Evolutionary conservation across 2,888 invertebrate genomes (phyloP), one percentile per base, ranked within the genome.

Genomic region (Saturnia pavonia): DNA sequence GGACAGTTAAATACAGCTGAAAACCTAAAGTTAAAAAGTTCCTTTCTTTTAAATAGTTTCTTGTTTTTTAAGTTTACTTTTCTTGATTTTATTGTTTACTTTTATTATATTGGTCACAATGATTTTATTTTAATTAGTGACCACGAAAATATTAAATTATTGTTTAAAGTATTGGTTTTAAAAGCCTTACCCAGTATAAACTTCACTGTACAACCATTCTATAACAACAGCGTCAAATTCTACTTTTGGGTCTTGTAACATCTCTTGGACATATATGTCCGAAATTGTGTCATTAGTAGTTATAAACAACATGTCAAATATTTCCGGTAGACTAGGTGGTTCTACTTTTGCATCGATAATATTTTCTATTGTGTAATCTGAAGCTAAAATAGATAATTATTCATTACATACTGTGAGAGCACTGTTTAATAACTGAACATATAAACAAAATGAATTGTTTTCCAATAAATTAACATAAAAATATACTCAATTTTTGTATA

Each of bases 1-100:
- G 91, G 91, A 19, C 88, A 86, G 19, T 65, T 40, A 40, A 65
- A 65, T 65, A 65, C 65, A 40, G 65, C 65, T 9, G 65, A 40
- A 11, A 65, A 65, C 40, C 65, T 65, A n/a, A 40, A 65, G 40
- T 9, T n/a, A 2, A n/a, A 65, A 65, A 65, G 7, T 25, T 12
- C 11, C 9, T 12, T 12, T 25, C 9, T 57, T 2, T 8, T 57
- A 45, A 45, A 7, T 9, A 4, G 8, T 42, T 42, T 42, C 42
- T 42, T 42, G 42, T n/a, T n/a, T n/a, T n/a, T n/a, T n/a, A n/a
- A n/a, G n/a, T n/a, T n/a, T n/a, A n/a, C n/a, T n/a, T n/a, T n/a
- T n/a, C n/a, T n/a, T n/a, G n/a, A n/a, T n/a, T n/a, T n/a, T n/a
- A n/a, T n/a, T n/a, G n/a, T n/a, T n/a, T n/a, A n/a, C n/a, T n/a